phyloP scores from a whole-genome alignment of 2,888 invertebrate species.

The Hypolimnas misippus region DNA sequence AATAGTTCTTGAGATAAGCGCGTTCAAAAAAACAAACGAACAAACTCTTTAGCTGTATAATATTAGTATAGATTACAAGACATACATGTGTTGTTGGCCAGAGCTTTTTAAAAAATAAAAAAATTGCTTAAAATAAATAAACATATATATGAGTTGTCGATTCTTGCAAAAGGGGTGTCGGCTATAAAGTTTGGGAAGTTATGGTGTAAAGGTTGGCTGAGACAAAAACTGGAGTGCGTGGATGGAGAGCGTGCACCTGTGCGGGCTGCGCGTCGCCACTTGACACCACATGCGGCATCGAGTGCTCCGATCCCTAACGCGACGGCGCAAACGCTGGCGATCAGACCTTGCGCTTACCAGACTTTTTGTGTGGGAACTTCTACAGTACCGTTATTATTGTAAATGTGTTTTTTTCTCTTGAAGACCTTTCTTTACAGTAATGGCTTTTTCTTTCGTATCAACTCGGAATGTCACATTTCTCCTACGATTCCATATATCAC shows the following conservation, averaged over 20 bases:
- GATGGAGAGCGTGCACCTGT: constrained; percentile 40
- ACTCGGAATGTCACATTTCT: neutral
- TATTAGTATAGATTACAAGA: too few relatives aligned
- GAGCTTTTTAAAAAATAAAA: too few relatives aligned
- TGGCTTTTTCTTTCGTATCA: neutral
- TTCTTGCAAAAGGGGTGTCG: too few relatives aligned
- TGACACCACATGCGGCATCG: constrained; percentile 37
- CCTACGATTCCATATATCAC: neutral
- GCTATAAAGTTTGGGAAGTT: neutral
- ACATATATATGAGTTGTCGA: too few relatives aligned
- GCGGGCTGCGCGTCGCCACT: constrained; percentile 29
- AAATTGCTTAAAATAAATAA: too few relatives aligned
- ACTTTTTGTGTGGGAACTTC: constrained; percentile 12
- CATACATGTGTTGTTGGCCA: too few relatives aligned
- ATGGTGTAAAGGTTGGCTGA: constrained; percentile 12
- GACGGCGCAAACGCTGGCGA: neutral
- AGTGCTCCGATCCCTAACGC: neutral
- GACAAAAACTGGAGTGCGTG: constrained; percentile 27
- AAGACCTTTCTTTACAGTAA: neutral
- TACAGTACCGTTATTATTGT: constrained; percentile 4
- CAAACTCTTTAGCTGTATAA: too few relatives aligned
- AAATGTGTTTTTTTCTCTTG: constrained; percentile 1
- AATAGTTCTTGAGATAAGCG: too few relatives aligned
- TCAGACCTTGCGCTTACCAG: neutral
- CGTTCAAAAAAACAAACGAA: too few relatives aligned